These are phyloP conservation scores for Ganaspis sp. DNA, from an alignment of 1,140 invertebrate species.

Conservation along the genomic window DNA sequence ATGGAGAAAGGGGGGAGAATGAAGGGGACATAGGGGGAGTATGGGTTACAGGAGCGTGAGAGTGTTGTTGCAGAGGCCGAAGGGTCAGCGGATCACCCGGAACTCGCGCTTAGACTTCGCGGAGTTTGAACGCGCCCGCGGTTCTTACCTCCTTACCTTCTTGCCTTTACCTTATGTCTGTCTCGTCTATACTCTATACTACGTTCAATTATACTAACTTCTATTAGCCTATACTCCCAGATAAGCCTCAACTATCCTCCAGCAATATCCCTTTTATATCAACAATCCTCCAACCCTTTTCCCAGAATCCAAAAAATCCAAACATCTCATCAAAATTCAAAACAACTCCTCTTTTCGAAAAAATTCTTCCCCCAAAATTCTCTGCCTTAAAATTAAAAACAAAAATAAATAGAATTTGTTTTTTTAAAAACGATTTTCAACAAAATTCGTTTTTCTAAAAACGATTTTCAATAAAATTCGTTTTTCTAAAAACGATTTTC, in stretches of 20 bases:
- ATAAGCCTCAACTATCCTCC: not conserved
- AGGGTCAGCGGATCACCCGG: constrained; percentile 77
- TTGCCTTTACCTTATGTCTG: constrained; percentile 53
- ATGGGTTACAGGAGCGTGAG: constrained; percentile 78
- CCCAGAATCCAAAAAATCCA: not conserved
- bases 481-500: too few relatives aligned
- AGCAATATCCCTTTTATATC: not conserved
- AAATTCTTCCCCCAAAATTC: too few relatives aligned
- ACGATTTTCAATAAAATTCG: too few relatives aligned
- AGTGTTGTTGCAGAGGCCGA: constrained; percentile 77
- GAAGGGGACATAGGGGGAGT: constrained; percentile 72
- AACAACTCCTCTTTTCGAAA: not conserved
- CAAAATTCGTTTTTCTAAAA: too few relatives aligned
- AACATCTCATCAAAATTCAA: not conserved
- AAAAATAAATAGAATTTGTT: too few relatives aligned
- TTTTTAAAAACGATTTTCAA: too few relatives aligned
- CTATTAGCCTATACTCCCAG: constrained; percentile 51
- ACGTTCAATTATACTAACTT: constrained; percentile 59
- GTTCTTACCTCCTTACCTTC: constrained; percentile 67
- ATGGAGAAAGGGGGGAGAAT: constrained; percentile 57
- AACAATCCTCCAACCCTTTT: not conserved
- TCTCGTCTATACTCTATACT: constrained; percentile 51
- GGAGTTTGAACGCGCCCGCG: constrained; percentile 69
- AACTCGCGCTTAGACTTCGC: constrained; percentile 76
- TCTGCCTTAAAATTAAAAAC: too few relatives aligned